Conservation (phyloP, 2,888 invertebrate genomes). For the Eilema caniola region DNA sequence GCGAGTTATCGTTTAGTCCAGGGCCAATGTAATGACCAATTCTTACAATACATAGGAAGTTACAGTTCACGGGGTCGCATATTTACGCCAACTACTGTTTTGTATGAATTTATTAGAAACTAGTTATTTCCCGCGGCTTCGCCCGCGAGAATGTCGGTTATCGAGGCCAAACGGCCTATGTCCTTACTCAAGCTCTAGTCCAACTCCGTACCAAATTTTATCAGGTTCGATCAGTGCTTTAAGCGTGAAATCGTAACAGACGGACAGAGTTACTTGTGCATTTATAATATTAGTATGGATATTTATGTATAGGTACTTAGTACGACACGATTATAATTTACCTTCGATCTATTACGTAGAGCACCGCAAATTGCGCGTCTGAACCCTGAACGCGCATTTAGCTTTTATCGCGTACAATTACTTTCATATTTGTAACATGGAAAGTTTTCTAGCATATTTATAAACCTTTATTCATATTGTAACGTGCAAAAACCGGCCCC, state of each 20-base stretch:
- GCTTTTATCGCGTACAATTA: not conserved
- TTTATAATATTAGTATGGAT: too few species aligned
- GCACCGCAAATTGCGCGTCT: constrained; percentile 33
- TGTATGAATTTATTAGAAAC: constrained; percentile 28
- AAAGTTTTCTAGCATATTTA: not conserved
- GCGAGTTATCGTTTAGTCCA: not conserved
- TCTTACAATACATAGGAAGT: constrained; percentile 59
- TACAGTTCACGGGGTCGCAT: constrained; percentile 29
- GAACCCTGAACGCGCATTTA: not conserved
- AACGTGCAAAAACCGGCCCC: not conserved
- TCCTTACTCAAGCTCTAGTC: too few species aligned
- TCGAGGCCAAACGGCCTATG: too few species aligned
- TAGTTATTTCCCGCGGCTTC: too few species aligned
- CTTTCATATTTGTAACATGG: not conserved
- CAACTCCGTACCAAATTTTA: too few species aligned
- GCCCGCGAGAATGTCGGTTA: too few species aligned
- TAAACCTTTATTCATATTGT: not conserved
- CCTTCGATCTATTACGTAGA: constrained; percentile 36
- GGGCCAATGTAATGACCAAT: constrained; percentile 54
- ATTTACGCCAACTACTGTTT: constrained; percentile 31
- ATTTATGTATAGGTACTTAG: too few species aligned
- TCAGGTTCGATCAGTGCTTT: too few species aligned
- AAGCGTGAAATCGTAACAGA: too few species aligned
- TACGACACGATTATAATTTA: constrained; percentile 28
- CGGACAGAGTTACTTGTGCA: too few species aligned